Evolutionary conservation across 2,888 invertebrate species (phyloP), one percentile per base, ranked within the genome.

Genomic region (Sinhomidia bicolor): DNA sequence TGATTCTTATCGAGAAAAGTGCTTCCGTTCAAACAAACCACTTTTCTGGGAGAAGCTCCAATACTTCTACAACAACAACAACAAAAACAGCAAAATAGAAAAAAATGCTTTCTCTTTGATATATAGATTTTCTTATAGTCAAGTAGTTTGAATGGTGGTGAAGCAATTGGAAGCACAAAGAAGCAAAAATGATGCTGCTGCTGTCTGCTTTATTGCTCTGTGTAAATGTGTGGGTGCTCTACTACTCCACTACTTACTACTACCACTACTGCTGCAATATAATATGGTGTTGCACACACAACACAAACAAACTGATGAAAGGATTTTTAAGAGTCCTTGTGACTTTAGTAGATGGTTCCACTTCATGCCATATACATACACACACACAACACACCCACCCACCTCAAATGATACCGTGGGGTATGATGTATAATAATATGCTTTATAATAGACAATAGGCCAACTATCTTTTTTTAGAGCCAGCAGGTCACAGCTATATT

Each of bases 1-100:
- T 57, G 41, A 84, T 41, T 71, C 60, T 84, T 54, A 57, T 84
- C 71, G 9, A 29, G n/a, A 57, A 76, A 57, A 76, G 65, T 74
- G 62, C 51, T 87, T 87, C 87, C 87, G 87, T 57, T 87, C 87
- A 87, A 87, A 87, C 87, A 87, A 71, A 51, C 32, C 76, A 47
- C 51, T 76, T 76, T 76, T 76, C 51, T 76, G 23, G 47, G 47
- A 76, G 76, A 47, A 51, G 20, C 41, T n/a, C n/a, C n/a, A n/a
- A n/a, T n/a, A n/a, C n/a, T n/a, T n/a, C 36, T 68, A 68, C 68
- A 41, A 68, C 36, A 41, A n/a, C n/a, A n/a, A n/a, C n/a, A n/a
- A 68, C 36, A 41, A n/a, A n/a, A n/a, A n/a, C n/a, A n/a, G n/a
- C n/a, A n/a, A n/a, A 68, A 68, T 68, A 65, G n/a, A n/a, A 68